phyloP scores from a whole-genome alignment of 2,113 vertebrate species.

The Dasypus novemcinctus region DNA sequence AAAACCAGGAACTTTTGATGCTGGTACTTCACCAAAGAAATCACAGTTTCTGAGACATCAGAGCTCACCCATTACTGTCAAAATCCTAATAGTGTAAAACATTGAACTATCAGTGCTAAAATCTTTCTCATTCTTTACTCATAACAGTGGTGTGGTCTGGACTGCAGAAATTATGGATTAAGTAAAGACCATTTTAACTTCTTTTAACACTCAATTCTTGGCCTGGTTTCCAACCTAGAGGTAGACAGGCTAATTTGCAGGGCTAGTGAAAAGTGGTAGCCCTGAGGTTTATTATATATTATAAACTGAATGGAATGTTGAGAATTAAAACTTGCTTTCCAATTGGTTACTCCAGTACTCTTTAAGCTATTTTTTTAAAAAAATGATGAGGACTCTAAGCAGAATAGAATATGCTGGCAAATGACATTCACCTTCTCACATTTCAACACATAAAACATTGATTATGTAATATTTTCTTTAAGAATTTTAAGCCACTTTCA shows the following conservation, averaged over 20 bases:
- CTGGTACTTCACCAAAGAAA: not conserved
- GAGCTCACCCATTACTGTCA: not conserved
- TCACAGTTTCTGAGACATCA: not conserved
- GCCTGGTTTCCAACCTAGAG: constrained; percentile 42
- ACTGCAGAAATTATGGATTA: constrained; percentile 31
- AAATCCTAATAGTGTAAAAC: not conserved
- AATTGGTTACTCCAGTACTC: constrained; percentile 14
- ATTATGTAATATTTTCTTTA: constrained; percentile 62
- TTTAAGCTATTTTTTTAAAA: constrained; percentile 60
- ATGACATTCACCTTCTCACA: constrained; percentile 18
- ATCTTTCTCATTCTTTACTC: not conserved
- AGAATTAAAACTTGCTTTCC: constrained; percentile 52
- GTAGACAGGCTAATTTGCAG: constrained; percentile 68
- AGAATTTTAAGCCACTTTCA: constrained; percentile 64
- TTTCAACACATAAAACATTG: constrained; percentile 64
- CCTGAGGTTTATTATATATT: constrained; percentile 65
- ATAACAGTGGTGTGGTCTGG: not conserved
- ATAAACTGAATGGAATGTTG: constrained; percentile 72
- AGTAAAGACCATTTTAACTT: constrained; percentile 7
- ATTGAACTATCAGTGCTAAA: not conserved
- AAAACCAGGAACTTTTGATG: not conserved
- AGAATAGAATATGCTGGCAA: constrained; percentile 53
- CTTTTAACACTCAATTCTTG: constrained; percentile 56
- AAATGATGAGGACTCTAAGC: constrained; percentile 38
- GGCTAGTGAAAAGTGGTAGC: constrained; percentile 66